A percentile compares a stretch with the other conserved stretches of the same genome.
Evolutionary conservation across 2,797 vertebrate species (phyloP).

Genomic region (Eurystomus glaucurus): DNA sequence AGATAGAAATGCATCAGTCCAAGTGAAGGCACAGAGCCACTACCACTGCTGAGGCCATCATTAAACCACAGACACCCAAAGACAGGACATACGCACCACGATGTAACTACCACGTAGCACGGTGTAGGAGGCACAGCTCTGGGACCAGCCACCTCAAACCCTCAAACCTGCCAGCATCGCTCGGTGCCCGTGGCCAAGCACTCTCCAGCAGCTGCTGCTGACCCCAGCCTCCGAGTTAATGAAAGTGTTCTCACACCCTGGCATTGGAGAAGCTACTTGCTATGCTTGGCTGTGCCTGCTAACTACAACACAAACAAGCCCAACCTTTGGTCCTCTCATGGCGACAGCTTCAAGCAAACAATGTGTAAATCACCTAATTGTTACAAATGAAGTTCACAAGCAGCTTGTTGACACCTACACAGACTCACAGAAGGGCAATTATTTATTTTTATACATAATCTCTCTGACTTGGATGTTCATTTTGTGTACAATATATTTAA

Average conservation of each 20-base stretch:
- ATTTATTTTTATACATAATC: not conserved
- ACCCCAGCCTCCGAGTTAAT: fast-evolving
- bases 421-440: not conserved
- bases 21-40: fast-evolving
- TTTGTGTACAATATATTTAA: not conserved
- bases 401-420: not conserved
- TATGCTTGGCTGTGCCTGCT: fast-evolving
- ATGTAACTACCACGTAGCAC: fast-evolving
- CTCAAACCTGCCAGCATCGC: not conserved
- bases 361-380: not conserved
- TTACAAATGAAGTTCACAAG: not conserved
- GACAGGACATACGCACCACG: fast-evolving
- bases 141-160: not conserved
- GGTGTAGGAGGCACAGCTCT: fast-evolving
- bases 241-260: fast-evolving
- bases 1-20: fast-evolving
- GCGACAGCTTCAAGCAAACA: not conserved
- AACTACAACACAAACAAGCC: not conserved
- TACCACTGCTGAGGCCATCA: not conserved
- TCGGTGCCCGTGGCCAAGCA: fast-evolving
- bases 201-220: not conserved
- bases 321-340: not conserved
- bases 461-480: not conserved
- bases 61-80: not conserved
- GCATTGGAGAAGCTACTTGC: fast-evolving